A percentile compares a stretch with the other conserved stretches of the same genome.
Evolutionary conservation across 2,113 vertebrate genomes (phyloP).

Genomic region (Gadus chalcogrammus): DNA sequence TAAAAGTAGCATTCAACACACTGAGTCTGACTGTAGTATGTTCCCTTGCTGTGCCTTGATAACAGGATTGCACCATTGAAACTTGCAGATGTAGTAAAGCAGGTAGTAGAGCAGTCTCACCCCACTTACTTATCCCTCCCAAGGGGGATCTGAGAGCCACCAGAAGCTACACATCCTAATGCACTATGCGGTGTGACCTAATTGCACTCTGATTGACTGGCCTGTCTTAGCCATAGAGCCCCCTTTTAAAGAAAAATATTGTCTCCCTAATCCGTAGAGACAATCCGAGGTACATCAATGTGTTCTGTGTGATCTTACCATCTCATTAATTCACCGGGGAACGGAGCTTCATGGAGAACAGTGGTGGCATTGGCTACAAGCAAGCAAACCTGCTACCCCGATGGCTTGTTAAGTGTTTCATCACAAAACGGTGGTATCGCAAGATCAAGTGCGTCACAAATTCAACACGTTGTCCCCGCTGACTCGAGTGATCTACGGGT

Average conservation of each 20-base stretch:
- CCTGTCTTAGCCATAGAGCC: constrained; percentile 25
- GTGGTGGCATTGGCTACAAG: too few relatives aligned
- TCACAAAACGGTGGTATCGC: too few relatives aligned
- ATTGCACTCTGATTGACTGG: constrained; percentile 26
- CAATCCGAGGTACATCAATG: constrained; percentile 31
- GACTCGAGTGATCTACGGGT: too few relatives aligned
- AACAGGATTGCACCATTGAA: neutral
- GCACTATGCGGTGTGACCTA: constrained; percentile 6
- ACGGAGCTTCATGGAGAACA: constrained; percentile 34
- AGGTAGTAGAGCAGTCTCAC: neutral
- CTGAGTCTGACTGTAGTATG: too few relatives aligned
- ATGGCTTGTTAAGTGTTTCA: too few relatives aligned
- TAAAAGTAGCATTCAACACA: too few relatives aligned
- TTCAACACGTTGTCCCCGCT: too few relatives aligned
- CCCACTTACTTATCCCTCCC: neutral
- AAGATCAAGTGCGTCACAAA: too few relatives aligned
- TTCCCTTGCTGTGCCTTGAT: too few relatives aligned
- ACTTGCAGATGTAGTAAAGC: neutral
- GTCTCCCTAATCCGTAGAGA: constrained; percentile 52
- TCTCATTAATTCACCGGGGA: constrained; percentile 53
- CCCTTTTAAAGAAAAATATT: constrained; percentile 38
- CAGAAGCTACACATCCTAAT: neutral
- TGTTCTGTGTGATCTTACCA: constrained; percentile 27
- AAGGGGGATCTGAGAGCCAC: neutral
- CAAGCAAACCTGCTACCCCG: too few relatives aligned